Conservation (phyloP, 2,797 vertebrate genomes). For the Siniperca scherzeri region DNA sequence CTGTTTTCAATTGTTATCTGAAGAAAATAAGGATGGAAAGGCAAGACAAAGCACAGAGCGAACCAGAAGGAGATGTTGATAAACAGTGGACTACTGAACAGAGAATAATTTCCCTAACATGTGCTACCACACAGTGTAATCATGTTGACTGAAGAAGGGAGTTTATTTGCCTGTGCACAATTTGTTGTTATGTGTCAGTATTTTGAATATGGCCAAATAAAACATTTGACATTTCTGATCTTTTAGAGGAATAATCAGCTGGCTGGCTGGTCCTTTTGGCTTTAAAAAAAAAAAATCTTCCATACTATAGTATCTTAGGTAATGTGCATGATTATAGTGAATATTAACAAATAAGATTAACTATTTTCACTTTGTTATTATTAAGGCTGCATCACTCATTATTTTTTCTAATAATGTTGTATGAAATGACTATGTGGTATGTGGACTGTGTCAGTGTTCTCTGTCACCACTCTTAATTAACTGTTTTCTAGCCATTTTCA, state of each 20-base stretch:
- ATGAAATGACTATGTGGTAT: background rate
- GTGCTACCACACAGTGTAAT: slow-evolving; percentile 28
- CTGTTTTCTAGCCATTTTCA: too few species aligned
- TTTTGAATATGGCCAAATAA: slow-evolving; percentile 26
- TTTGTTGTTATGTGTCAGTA: slow-evolving; percentile 15
- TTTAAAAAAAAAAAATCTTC: background rate
- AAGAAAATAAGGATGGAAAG: slow-evolving; percentile 58
- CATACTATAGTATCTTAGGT: background rate
- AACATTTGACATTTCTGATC: slow-evolving; percentile 18
- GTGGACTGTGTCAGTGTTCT: background rate
- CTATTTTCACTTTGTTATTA: background rate
- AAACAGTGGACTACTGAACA: slow-evolving; percentile 42
- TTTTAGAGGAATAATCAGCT: slow-evolving; percentile 11
- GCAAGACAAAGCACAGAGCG: slow-evolving; percentile 14
- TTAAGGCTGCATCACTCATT: background rate
- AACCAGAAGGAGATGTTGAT: slow-evolving; percentile 58
- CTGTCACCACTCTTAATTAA: background rate
- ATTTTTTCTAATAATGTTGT: background rate
- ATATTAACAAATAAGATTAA: background rate
- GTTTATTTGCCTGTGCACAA: slow-evolving; percentile 15
- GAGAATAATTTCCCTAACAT: slow-evolving; percentile 36
- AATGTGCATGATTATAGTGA: background rate
- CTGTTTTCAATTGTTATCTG: slow-evolving; percentile 70
- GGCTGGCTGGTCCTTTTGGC: background rate
- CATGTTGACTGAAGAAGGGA: slow-evolving; percentile 21